These are phyloP conservation scores for Mallotus villosus DNA, from an alignment of 2,797 vertebrate genomes.

Conservation along the genomic window DNA sequence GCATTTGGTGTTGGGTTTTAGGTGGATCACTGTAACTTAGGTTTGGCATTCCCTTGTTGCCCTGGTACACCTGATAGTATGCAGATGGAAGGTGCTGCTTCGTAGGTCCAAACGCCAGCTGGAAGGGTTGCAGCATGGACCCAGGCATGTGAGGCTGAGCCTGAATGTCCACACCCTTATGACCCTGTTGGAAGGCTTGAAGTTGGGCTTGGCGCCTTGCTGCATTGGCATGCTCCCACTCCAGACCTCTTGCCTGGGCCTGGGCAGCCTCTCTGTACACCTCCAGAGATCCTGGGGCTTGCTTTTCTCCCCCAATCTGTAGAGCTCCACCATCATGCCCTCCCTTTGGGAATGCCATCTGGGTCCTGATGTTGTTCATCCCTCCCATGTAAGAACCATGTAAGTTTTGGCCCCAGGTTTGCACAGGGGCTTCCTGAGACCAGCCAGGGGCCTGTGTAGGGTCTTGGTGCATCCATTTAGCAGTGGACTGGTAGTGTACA, in stretches of 20 bases:
- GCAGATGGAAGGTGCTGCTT: constrained; percentile 78
- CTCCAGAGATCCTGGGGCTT: constrained; percentile 57
- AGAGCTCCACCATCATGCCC: constrained; percentile 62
- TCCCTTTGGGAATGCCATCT: constrained; percentile 71
- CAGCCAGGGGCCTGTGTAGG: constrained; percentile 77
- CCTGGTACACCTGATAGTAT: constrained; percentile 80
- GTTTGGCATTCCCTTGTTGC: constrained; percentile 76
- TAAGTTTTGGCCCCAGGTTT: constrained; percentile 81
- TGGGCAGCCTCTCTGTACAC: constrained; percentile 69
- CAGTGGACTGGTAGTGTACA: constrained; percentile 79
- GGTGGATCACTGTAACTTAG: constrained; percentile 72
- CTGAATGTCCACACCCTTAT: constrained; percentile 68
- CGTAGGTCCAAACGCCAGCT: constrained; percentile 83
- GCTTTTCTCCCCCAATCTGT: constrained; percentile 77
- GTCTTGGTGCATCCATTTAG: constrained; percentile 85
- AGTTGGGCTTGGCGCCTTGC: constrained; percentile 72
- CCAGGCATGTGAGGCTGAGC: constrained; percentile 64
- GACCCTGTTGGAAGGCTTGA: constrained; percentile 74
- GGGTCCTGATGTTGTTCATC: constrained; percentile 65
- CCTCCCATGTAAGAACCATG: constrained; percentile 75
- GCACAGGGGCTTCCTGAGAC: constrained; percentile 70
- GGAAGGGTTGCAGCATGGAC: constrained; percentile 83
- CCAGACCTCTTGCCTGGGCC: constrained; percentile 57
- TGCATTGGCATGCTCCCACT: constrained; percentile 73
- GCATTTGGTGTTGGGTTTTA: constrained; percentile 65